These are phyloP conservation scores for Notarius lentiginosus DNA, from an alignment of 2,113 vertebrate genomes.

Conservation along the genomic window DNA sequence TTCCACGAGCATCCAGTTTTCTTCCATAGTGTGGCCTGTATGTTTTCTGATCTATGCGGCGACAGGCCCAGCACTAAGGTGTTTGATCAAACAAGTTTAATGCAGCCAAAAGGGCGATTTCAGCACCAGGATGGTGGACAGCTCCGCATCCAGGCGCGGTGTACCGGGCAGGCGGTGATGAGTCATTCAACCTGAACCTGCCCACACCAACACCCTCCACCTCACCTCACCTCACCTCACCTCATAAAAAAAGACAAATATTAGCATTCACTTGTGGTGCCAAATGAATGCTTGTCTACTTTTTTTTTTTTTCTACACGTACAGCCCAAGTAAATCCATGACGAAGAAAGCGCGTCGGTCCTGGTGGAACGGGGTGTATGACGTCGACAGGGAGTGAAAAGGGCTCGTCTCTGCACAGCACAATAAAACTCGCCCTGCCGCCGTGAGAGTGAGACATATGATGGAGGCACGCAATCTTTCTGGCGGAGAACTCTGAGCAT, in stretches of 20 bases:
- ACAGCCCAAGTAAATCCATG: conserved; percentile 80
- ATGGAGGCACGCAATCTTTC: conserved; percentile 55
- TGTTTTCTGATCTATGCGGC: background rate
- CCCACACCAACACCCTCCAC: conserved; percentile 19
- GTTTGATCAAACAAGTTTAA: background rate
- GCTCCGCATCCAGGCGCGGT: background rate
- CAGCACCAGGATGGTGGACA: conserved; percentile 5
- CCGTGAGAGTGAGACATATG: conserved; percentile 70
- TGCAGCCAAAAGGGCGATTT: background rate
- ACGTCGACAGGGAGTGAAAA: conserved; percentile 88
- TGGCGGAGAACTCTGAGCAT: background rate
- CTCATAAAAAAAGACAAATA: conserved; percentile 19
- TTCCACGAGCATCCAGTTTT: background rate
- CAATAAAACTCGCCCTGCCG: conserved; percentile 12
- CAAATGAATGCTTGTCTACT: background rate
- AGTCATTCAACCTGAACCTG: conserved; percentile 26
- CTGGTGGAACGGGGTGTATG: conserved; percentile 70
- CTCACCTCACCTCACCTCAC: background rate
- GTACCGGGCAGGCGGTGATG: background rate
- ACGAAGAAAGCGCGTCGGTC: conserved; percentile 76
- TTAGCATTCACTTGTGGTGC: conserved; percentile 58
- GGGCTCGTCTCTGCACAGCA: conserved; percentile 67
- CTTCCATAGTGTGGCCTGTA: background rate
- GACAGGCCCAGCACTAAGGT: background rate
- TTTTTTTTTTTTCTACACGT: background rate